Percentiles rank a stretch among this genome's conserved stretches.
Conservation (phyloP, 2,113 vertebrate species). For the Cynopterus brachyotis region DNA sequence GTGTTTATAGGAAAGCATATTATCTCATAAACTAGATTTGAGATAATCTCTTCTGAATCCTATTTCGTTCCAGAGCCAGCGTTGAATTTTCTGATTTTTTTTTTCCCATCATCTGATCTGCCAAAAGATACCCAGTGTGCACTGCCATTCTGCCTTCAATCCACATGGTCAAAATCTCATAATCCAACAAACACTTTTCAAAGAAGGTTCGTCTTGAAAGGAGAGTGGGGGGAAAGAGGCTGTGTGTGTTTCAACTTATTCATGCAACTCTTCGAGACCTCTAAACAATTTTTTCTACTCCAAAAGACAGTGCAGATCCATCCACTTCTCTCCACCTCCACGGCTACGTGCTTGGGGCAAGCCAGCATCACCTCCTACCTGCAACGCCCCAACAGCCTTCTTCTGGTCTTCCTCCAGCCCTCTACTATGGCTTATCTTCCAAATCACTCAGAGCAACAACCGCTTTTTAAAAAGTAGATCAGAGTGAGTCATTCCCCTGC, state of each 20-base stretch:
- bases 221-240: no score
- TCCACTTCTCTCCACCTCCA: neutral
- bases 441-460: neutral
- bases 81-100: conserved; percentile 48
- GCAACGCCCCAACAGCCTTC: neutral
- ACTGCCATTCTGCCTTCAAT: neutral
- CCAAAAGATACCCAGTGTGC: neutral
- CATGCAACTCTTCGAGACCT: neutral
- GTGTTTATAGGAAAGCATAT: conserved; percentile 61
- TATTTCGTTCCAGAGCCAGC: conserved; percentile 58
- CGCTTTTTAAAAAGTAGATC: neutral
- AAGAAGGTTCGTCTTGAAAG: neutral
- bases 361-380: neutral
- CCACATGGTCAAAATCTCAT: neutral
- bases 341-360: neutral
- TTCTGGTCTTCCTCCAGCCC: neutral
- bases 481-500: neutral
- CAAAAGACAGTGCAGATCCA: neutral
- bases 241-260: neutral
- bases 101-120: conserved; percentile 53
- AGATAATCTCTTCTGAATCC: conserved; percentile 54
- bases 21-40: conserved; percentile 65
- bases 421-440: neutral
- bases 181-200: neutral
- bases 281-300: neutral